phyloP scores from a whole-genome alignment of 2,888 invertebrate species.

The Plebejus melissa region DNA sequence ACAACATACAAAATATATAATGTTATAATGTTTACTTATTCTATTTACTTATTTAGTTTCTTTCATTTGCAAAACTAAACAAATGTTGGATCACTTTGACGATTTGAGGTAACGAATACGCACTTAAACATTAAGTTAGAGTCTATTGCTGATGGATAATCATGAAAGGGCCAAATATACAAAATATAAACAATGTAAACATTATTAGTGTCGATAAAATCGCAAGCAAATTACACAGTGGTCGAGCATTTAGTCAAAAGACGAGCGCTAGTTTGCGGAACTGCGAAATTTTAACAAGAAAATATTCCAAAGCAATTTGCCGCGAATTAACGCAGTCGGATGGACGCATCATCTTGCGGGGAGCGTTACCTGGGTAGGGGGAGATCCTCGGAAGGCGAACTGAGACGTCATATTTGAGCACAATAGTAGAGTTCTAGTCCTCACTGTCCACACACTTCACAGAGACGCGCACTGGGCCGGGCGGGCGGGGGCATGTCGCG shows the following conservation, averaged over 20 bases:
- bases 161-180: background rate
- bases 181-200: constrained; percentile 14
- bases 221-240: constrained; percentile 10
- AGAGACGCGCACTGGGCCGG: constrained; percentile 54
- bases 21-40: background rate
- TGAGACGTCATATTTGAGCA: constrained; percentile 71
- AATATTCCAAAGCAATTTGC: constrained; percentile 5
- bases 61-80: background rate
- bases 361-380: constrained; percentile 69
- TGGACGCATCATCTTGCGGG: background rate
- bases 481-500: constrained; percentile 44
- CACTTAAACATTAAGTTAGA: background rate
- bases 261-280: constrained; percentile 1
- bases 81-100: background rate
- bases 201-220: background rate
- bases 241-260: background rate
- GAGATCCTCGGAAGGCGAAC: constrained; percentile 76
- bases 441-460: constrained; percentile 75
- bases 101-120: background rate
- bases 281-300: background rate
- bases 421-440: constrained; percentile 28
- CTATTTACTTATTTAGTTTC: background rate
- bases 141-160: background rate
- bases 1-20: background rate
- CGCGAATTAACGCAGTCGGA: constrained; percentile 29